Evolutionary conservation across 2,113 vertebrate genomes (phyloP), one percentile per base, ranked within the genome.

Genomic region (Pungitius pungitius): DNA sequence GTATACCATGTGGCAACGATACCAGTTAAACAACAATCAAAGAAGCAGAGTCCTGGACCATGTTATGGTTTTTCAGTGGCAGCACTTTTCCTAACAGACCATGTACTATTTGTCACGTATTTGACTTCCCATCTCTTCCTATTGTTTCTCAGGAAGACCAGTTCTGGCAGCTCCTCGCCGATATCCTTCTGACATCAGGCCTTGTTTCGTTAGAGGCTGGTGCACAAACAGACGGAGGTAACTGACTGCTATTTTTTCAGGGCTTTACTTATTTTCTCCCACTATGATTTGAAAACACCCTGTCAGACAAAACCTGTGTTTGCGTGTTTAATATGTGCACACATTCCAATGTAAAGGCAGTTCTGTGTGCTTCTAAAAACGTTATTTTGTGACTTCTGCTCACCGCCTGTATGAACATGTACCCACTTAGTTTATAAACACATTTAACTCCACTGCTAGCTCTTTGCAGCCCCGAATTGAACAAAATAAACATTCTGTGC

Each of bases 161-260:
- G 39, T 84, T 95, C 45, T 93, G 90, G 91, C 73, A 78, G 65
- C 86, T 95, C 33, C 89, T 94, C 0, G 12, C 59, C 6, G 56
- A 62, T 56, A 59, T 94, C 43, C 67, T 93, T 26, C 75, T 84
- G 64, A 66, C 45, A 30, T 17, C 73, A 3, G 40, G 27, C 3
- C 2, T 54, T 0, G 49, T 88, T 63, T 79, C 86, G 17, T 26
- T 30, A 59, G 62, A 75, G 22, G 18, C 5, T n/a, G 0, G 20
- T 10, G 1, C 11, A 6, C 76, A 71, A 42, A 33, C 1, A 0
- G 39, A 15, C 42, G 68, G 22, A 79, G 85, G 89, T 88, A 14
- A 57, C 59, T 54, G 3, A 12, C 22, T 26, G 39, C 24, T 10
- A 2, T 62, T 60, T 37, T 43, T 43, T 18, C 10, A 35, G 13